Conservation (phyloP, 2,888 invertebrate genomes). For the Fragum fragum region DNA sequence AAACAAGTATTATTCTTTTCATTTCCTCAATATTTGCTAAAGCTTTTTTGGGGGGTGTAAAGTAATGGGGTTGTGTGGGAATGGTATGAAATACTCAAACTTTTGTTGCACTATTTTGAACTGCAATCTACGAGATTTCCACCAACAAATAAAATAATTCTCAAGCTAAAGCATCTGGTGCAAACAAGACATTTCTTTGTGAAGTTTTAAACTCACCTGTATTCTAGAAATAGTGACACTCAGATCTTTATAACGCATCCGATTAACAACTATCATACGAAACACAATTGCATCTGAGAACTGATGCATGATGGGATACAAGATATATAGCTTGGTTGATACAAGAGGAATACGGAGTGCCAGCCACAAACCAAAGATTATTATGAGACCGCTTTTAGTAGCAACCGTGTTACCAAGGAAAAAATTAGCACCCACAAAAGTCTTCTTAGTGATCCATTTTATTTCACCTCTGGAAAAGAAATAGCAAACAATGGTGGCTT, state of each 20-base stretch:
- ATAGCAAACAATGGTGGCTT: neutral
- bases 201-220: neutral
- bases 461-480: constrained; percentile 16
- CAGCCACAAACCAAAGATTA: constrained; percentile 36
- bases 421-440: constrained; percentile 14
- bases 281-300: constrained; percentile 15
- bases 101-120: no score
- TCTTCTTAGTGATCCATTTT: constrained; percentile 9
- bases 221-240: constrained; percentile 13
- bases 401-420: neutral
- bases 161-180: no score
- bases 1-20: no score
- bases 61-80: no score
- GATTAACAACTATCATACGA: constrained; percentile 5
- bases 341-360: constrained; percentile 35
- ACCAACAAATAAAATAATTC: no score
- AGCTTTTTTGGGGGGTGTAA: no score
- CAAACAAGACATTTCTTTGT: no score
- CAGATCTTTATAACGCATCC: constrained; percentile 3
- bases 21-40: no score
- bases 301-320: constrained; percentile 46
- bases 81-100: no score
- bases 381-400: constrained; percentile 7
- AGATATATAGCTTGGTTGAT: constrained; percentile 47
- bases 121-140: no score